phyloP scores from a whole-genome alignment of 2,113 vertebrate genomes.

The Macquaria australasica region DNA sequence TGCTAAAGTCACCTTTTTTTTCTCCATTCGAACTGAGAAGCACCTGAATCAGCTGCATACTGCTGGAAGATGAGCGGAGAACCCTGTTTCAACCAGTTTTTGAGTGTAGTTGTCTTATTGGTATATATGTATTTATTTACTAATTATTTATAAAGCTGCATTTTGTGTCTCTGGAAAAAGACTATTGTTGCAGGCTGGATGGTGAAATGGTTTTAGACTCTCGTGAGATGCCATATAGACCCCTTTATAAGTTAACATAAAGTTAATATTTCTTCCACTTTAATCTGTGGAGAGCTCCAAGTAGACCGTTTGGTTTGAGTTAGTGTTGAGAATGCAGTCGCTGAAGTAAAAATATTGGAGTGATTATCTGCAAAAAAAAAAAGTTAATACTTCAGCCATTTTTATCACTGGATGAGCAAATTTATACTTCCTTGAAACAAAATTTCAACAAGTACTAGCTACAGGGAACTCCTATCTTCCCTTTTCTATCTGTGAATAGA shows the following conservation, averaged over 20 bases:
- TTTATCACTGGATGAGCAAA: background rate
- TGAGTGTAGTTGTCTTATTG: background rate
- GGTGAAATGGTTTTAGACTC: background rate
- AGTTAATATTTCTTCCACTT: conserved; percentile 4
- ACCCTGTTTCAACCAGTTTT: background rate
- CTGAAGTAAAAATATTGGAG: background rate
- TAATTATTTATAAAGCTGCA: background rate
- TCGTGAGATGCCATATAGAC: background rate
- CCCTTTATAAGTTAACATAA: background rate
- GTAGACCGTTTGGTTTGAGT: background rate
- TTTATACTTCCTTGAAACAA: background rate
- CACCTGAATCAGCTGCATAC: background rate
- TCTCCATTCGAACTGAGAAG: background rate
- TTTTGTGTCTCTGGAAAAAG: background rate
- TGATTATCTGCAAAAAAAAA: background rate
- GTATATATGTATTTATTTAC: background rate
- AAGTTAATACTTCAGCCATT: conserved; percentile 4
- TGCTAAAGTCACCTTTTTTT: too few species aligned
- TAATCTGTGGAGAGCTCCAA: too few species aligned
- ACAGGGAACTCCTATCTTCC: too few species aligned
- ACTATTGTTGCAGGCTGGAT: background rate
- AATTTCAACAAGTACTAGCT: background rate
- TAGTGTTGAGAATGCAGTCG: background rate
- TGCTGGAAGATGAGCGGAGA: background rate
- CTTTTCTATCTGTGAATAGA: too few species aligned